These are phyloP conservation scores for Chloroceryle aenea DNA, from an alignment of 2,113 vertebrate species.

Conservation along the genomic window DNA sequence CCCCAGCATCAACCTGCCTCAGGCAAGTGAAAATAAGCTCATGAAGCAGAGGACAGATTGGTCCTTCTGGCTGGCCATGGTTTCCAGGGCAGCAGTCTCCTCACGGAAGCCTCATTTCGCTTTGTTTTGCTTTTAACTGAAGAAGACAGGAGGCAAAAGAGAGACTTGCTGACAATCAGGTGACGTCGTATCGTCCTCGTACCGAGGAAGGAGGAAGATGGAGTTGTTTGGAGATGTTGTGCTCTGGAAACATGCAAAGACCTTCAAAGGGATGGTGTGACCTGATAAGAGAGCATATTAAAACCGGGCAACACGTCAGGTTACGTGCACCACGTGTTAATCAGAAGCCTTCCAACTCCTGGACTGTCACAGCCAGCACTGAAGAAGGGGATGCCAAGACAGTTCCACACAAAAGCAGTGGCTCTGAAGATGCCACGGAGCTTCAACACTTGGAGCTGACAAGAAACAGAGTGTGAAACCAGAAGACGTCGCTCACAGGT, in stretches of 20 bases:
- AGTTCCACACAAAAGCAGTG: background rate
- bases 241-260: background rate
- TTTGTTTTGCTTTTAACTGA: background rate
- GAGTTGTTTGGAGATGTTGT: background rate
- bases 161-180: background rate
- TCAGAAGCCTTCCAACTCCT: background rate
- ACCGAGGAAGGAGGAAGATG: background rate
- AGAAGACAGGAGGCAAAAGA: background rate
- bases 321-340: background rate
- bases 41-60: background rate
- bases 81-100: background rate
- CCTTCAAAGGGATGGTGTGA: background rate
- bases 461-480: background rate
- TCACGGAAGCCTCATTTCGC: background rate
- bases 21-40: background rate
- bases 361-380: background rate
- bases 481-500: background rate
- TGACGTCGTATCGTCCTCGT: background rate
- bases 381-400: background rate
- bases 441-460: background rate
- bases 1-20: background rate
- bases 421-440: background rate
- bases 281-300: conserved; percentile 1
- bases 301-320: background rate
- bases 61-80: background rate